Base-by-base conservation (phyloP, 2,113 vertebrate genomes). In the Carassius gibelio region DNA sequence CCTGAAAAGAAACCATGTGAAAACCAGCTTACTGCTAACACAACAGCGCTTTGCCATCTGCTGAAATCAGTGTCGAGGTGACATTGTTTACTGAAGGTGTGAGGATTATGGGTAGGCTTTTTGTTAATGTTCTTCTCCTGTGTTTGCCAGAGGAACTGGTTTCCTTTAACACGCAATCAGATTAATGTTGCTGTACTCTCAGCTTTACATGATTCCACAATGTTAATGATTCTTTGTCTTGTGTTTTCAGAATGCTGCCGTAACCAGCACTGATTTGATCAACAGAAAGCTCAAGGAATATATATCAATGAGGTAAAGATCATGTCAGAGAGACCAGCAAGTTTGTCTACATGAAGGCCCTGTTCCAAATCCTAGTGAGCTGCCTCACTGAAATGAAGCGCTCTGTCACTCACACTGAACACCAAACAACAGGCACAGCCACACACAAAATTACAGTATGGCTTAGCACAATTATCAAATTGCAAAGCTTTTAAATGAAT, bases 251-350 rank as follows among this genome's bases (percentile, higher is more conserved):
- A 96, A 97, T 11, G 95, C 96, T 4, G 95, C 93, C 84, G 96
- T 98, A 55, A 98, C 96, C 61, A 99, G 97, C 90, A 96, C 96
- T 83, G 97, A 99, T 92, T 95, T 99, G 82, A 99, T 99, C 92
- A 99, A 97, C 93, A 94, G 95, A 89, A 98, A 96, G 91, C 98
- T 99, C 92, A 98, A 97, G 92, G 97, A 99, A 90, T 99, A 99
- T 93, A 99, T 92, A 97, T 94, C 87, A 93, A 97, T 98, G 96
- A 99, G 96, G 98, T 99, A 93, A 92, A 95, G 45, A 23, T 14
- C n/a, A 50, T 72, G 17, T 21, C 17, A 3, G 13, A 78, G 55
- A 26, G 4, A 17, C 66, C 6, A 10, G 19, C 36, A 50, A 30
- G 38, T 57, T 21, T 74, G 66, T 19, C 7, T 26, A 15, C 6